phyloP scores from a whole-genome alignment of 2,888 invertebrate genomes.

The Lagria hirta region DNA sequence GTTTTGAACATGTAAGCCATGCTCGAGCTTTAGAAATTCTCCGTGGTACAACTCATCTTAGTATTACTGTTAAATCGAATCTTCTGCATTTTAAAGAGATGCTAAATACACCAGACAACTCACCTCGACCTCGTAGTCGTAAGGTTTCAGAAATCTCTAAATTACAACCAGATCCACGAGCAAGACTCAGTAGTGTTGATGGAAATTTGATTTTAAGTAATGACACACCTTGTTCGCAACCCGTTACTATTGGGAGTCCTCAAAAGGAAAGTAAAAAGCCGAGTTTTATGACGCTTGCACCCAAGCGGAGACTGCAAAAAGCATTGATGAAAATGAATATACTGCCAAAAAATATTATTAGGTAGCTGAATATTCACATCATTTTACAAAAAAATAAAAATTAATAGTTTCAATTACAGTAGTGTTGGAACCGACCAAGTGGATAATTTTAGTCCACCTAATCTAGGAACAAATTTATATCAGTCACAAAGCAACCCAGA shows the following conservation, averaged over 20 bases:
- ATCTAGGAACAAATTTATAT: conserved; percentile 67
- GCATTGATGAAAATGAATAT: conserved; percentile 89
- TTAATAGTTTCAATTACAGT: conserved; percentile 29
- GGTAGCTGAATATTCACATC: conserved; percentile 36
- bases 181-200: conserved; percentile 79
- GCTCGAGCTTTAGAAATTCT: conserved; percentile 91
- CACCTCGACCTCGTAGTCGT: conserved; percentile 69
- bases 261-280: conserved; percentile 63
- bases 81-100: conserved; percentile 82
- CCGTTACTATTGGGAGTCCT: conserved; percentile 63
- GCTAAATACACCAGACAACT: conserved; percentile 76
- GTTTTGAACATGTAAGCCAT: conserved; percentile 91
- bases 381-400: too few species aligned
- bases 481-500: conserved; percentile 91
- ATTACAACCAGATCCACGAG: conserved; percentile 69
- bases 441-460: conserved; percentile 60
- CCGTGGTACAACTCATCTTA: conserved; percentile 90
- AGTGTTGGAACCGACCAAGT: conserved; percentile 60
- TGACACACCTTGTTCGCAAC: conserved; percentile 55
- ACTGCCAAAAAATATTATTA: conserved; percentile 78
- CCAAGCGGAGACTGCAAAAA: conserved; percentile 80
- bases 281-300: conserved; percentile 86
- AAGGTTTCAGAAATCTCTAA: conserved; percentile 63
- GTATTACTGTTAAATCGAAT: conserved; percentile 96
- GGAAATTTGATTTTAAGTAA: conserved; percentile 47